Percentiles rank a stretch among this genome's conserved stretches.
Conservation (phyloP, 2,113 vertebrate genomes). For the Lamprologus tigripictilis region DNA sequence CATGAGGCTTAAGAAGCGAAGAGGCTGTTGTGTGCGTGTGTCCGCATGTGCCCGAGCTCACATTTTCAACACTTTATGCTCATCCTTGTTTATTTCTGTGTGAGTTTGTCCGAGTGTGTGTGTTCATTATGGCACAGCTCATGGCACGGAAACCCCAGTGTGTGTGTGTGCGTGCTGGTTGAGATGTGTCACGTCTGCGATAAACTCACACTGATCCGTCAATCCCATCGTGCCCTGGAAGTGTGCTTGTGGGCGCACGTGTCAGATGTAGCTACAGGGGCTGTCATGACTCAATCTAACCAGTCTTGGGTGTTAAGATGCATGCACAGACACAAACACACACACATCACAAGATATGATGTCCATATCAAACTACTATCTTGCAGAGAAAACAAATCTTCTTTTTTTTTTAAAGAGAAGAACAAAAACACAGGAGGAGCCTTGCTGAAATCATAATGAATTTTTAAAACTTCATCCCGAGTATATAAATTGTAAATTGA, state of each 20-base stretch:
- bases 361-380: background rate
- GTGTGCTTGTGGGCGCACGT: conserved; percentile 38
- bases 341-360: background rate
- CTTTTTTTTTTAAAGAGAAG: background rate
- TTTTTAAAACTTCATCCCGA: background rate
- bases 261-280: conserved; percentile 46
- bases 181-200: conserved; percentile 52
- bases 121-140: background rate
- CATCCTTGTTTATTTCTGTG: background rate
- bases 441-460: background rate
- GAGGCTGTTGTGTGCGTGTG: background rate
- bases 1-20: background rate
- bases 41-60: background rate
- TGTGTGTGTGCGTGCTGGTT: conserved; percentile 4
- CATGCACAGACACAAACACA: background rate
- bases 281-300: conserved; percentile 48
- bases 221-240: conserved; percentile 43
- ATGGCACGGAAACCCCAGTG: background rate
- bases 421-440: background rate
- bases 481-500: background rate
- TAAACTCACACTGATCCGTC: conserved; percentile 52
- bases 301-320: conserved; percentile 2
- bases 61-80: background rate
- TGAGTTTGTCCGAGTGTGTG: background rate
- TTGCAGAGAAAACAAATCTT: background rate